Base-by-base conservation (phyloP, 2,797 vertebrate species). In the Danio tinwini region DNA sequence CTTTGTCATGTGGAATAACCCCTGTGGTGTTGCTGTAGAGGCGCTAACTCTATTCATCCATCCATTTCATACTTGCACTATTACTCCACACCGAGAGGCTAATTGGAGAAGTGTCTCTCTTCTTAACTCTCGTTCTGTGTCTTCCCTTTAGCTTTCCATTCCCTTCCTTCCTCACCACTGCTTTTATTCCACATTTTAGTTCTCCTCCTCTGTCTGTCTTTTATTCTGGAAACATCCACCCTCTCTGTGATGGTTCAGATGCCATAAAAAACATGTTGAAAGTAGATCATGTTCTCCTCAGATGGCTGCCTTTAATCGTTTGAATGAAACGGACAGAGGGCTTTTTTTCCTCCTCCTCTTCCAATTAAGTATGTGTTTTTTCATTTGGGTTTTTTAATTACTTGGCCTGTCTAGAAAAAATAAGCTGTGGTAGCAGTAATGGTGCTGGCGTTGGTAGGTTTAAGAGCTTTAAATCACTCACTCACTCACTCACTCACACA, bases 1-100 rank as follows among this genome's bases (percentile, higher is more conserved):
- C 75, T 84, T 83, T 83, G 85, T 84, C 71, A 79, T 86, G 83
- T 68, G 72, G 78, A 83, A 86, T 81, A 81, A 83, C 81, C 81
- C 83, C 75, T 79, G 81, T 40, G 70, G 85, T 42, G 61, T 52
- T 81, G 16, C 19, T 63, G 71, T 81, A 47, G 75, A 68, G 45
- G 68, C 81, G 76, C 78, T 74, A 59, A 40, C 64, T 75, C 59
- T 76, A 68, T 72, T 55, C 81, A 81, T 82, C 74, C 78, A 70
- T 75, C 83, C 72, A 64, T 83, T 82, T 82, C 76, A 78, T 76
- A 82, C 77, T 76, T 16, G 39, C 47, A 13, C 81, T 76, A 84
- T 76, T 72, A 84, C 73, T 78, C 71, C 76, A 70, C 76, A 77
- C 76, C 44, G 63, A 80, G 76, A 76, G 58, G 73, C 80, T 84